These are phyloP conservation scores for Labeo catla DNA, from an alignment of 2,113 vertebrate species.

Conservation along the genomic window DNA sequence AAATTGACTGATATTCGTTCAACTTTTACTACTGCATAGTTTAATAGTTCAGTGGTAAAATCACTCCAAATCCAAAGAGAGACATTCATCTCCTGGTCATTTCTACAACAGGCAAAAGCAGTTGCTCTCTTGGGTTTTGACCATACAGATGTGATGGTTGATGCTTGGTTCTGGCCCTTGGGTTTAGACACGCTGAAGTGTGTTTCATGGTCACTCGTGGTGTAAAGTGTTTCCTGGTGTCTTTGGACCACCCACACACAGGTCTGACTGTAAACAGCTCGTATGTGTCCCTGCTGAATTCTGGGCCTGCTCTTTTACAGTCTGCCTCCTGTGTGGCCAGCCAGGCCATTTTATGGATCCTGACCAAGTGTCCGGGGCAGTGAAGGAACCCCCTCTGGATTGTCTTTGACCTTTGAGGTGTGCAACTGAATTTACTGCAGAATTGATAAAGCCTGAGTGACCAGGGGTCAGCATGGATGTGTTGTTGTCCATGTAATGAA, in stretches of 20 bases:
- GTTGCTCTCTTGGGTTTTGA: neutral
- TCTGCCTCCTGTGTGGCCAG: constrained; percentile 41
- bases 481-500: neutral
- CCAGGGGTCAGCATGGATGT: neutral
- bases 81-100: neutral
- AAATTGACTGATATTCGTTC: neutral
- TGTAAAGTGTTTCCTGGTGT: constrained; percentile 18
- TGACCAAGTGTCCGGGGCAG: constrained; percentile 13
- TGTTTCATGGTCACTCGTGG: constrained; percentile 42
- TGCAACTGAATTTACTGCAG: constrained; percentile 4
- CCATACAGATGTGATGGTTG: neutral
- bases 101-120: neutral
- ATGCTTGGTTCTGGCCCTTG: neutral
- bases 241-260: constrained; percentile 51
- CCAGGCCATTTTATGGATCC: constrained; percentile 9
- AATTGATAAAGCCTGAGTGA: constrained; percentile 9
- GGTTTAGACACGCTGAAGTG: constrained; percentile 32
- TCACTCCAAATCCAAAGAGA: neutral
- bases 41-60: neutral
- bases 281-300: neutral
- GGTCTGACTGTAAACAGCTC: constrained; percentile 41
- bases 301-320: constrained; percentile 19
- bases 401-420: neutral
- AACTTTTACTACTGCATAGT: no score
- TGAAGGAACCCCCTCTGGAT: neutral